These are phyloP conservation scores for Helogale parvula DNA, from an alignment of 2,113 vertebrate species.

Conservation along the genomic window DNA sequence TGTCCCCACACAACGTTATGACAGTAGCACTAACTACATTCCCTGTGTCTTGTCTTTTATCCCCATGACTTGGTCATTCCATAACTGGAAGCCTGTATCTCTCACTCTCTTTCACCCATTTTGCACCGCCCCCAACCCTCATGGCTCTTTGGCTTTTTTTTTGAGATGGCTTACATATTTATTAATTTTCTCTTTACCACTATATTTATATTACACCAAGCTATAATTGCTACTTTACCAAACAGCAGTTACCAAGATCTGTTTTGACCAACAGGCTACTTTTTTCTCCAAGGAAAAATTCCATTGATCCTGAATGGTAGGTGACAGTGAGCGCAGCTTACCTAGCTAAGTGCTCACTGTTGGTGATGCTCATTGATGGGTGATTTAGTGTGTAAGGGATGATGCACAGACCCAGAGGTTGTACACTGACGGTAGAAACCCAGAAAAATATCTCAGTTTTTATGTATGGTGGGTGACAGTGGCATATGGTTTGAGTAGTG, in stretches of 20 bases:
- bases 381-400: neutral
- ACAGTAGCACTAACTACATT: neutral
- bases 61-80: neutral
- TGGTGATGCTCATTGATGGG: neutral
- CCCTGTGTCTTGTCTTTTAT: neutral
- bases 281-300: neutral
- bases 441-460: neutral
- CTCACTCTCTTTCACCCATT: neutral
- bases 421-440: neutral
- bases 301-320: neutral
- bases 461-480: too few species aligned
- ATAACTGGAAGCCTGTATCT: neutral
- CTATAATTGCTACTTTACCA: neutral
- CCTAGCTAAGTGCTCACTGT: neutral
- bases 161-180: neutral
- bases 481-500: neutral
- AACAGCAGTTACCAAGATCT: neutral
- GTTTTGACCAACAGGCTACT: neutral
- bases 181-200: neutral
- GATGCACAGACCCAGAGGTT: neutral
- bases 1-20: neutral
- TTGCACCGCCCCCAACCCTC: neutral
- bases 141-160: neutral
- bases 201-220: conserved; percentile 30
- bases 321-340: neutral